These are phyloP conservation scores for Oreotrochilus melanogaster DNA, from an alignment of 2,113 vertebrate species.

Conservation along the genomic window DNA sequence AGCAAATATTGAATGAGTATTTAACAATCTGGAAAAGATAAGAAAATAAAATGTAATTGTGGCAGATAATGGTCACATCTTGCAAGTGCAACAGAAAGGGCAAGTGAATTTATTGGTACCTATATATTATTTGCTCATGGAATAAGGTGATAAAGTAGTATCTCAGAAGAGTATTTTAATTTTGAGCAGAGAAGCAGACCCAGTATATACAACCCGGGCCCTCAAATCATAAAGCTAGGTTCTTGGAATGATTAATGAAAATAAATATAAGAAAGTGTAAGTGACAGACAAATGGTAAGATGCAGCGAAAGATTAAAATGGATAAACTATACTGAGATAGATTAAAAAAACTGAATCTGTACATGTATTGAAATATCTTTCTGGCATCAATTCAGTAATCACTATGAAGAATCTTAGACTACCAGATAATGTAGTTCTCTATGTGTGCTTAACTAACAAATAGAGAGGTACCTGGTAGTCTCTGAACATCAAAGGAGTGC, in stretches of 20 bases:
- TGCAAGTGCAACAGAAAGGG: conserved; percentile 7
- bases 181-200: neutral
- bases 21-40: conserved; percentile 28
- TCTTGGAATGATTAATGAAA: conserved; percentile 12
- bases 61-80: neutral
- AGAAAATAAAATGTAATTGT: conserved; percentile 23
- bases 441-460: neutral
- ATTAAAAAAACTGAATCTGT: neutral
- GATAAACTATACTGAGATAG: neutral
- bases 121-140: neutral
- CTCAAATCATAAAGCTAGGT: neutral
- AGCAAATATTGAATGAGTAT: neutral
- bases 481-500: neutral
- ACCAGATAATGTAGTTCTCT: neutral
- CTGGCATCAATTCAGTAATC: neutral
- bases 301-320: neutral
- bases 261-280: neutral
- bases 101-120: neutral
- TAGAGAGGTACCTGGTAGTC: neutral
- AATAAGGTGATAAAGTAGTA: neutral
- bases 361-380: neutral
- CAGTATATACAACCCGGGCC: neutral
- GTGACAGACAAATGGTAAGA: neutral
- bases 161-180: neutral
- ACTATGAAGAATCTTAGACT: neutral